Evolutionary conservation across 2,888 invertebrate species (phyloP).

Genomic region (Desoria tigrina): DNA sequence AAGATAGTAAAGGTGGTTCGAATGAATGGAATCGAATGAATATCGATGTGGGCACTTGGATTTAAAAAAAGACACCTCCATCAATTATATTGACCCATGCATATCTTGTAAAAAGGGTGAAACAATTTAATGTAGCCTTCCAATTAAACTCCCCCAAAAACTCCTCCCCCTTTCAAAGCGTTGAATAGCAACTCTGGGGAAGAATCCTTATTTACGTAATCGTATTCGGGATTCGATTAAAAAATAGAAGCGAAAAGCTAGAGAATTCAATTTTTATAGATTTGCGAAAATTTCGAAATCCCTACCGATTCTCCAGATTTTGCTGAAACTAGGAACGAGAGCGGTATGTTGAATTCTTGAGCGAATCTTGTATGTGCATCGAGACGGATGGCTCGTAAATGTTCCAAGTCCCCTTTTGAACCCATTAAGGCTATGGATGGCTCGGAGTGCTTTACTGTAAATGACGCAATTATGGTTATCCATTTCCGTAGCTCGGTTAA

Average conservation of each 20-base stretch:
- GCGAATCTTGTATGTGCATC: conserved; percentile 51
- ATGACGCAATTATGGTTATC: conserved; percentile 39
- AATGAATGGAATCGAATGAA: no score
- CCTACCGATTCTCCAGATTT: conserved; percentile 52
- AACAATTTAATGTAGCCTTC: no score
- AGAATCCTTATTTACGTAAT: no score
- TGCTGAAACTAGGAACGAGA: conserved; percentile 50
- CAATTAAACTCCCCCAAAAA: no score
- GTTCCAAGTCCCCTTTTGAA: conserved; percentile 50
- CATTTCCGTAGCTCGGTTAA: conserved; percentile 48
- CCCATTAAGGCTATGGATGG: conserved; percentile 47
- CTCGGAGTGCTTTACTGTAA: conserved; percentile 34
- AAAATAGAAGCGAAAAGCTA: not conserved
- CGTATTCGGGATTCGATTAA: no score
- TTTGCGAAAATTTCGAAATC: not conserved
- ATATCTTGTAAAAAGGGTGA: no score
- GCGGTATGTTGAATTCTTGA: conserved; percentile 49
- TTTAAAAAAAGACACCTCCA: no score
- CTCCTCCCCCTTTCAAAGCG: no score
- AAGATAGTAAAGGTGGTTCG: no score
- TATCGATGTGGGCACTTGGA: no score
- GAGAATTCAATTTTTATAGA: not conserved
- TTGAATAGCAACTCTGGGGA: no score
- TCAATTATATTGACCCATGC: no score
- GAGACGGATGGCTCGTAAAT: conserved; percentile 45